Evolutionary conservation across 2,113 vertebrate genomes (phyloP), one percentile per base, ranked within the genome.

Genomic region (Phyllostomus hastatus): DNA sequence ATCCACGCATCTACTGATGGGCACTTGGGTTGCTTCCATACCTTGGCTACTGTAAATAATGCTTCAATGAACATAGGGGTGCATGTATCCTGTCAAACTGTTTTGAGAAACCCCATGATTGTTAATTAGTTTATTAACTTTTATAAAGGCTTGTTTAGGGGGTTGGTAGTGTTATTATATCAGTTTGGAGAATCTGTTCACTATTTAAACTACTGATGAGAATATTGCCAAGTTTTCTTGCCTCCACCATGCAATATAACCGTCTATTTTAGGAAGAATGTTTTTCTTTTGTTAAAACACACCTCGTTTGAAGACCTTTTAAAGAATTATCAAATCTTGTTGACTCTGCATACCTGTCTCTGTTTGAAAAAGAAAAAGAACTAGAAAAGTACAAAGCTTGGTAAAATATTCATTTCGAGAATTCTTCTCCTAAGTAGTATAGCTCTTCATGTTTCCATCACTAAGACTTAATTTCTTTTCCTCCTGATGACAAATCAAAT

Each of bases 211-310:
- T 87, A 69, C 14, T 4, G 31, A 41, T 38, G 10, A 69, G 16
- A 43, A 89, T 6, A 69, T 75, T 88, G 22, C 14, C 9, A 83
- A 43, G 26, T 1, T 90, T 87, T 83, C 75, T 90, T 9, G 48
- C 7, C 35, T 43, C 0, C 31, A 4, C 17, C 19, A 28, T 81
- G 5, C 81, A 9, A 35, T 54, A 31, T 75, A 90, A 50, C 10
- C 64, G 80, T 57, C 5, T 78, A 26, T 80, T 78, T 87, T 92
- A 91, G 41, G 14, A n/a, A 92, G 59, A 91, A 54, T 7, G 22
- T 78, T 94, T 85, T 94, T 81, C 84, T 95, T 79, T 75, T 22
- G 15, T 69, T 41, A 95, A 95, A 82, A 81, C 28, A 76, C 38
- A 16, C 35, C 35, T 89, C n/a, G 81, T 91, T 75, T 57, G 52